Evolutionary conservation across 2,888 invertebrate genomes (phyloP).

Genomic region (Cancer borealis): DNA sequence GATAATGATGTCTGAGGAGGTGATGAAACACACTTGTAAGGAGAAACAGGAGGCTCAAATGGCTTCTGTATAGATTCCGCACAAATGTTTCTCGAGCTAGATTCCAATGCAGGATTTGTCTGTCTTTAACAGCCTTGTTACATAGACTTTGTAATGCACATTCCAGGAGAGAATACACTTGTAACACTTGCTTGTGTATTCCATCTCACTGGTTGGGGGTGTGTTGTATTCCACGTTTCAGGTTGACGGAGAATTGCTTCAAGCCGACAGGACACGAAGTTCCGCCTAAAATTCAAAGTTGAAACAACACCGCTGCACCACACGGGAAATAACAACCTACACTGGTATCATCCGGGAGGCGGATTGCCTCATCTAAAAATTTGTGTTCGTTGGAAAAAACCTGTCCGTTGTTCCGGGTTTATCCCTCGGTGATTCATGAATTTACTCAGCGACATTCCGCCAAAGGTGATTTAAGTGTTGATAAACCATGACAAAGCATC

Average conservation of each 20-base stretch:
- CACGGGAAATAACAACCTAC: not conserved
- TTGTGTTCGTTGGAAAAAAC: not conserved
- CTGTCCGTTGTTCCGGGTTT: not conserved
- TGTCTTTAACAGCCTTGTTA: not conserved
- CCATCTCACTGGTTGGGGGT: not conserved
- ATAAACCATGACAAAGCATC: slow-evolving; percentile 47
- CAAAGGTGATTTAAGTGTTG: not conserved
- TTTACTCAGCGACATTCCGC: not conserved
- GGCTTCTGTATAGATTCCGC: not conserved
- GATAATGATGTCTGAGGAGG: not conserved
- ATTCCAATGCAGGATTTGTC: not conserved
- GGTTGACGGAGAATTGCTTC: not conserved
- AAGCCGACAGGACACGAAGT: too few species aligned
- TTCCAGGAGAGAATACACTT: not conserved
- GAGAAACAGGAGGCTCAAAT: not conserved
- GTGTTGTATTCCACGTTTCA: not conserved
- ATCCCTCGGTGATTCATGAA: not conserved
- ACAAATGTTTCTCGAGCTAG: not conserved
- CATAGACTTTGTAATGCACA: not conserved
- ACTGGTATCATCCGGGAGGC: not conserved
- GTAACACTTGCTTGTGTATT: not conserved
- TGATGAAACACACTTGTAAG: not conserved
- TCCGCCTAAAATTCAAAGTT: not conserved
- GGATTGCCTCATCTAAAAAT: not conserved
- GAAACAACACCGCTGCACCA: not conserved